Conservation (phyloP, 2,113 vertebrate genomes). For the Bombycilla garrulus region DNA sequence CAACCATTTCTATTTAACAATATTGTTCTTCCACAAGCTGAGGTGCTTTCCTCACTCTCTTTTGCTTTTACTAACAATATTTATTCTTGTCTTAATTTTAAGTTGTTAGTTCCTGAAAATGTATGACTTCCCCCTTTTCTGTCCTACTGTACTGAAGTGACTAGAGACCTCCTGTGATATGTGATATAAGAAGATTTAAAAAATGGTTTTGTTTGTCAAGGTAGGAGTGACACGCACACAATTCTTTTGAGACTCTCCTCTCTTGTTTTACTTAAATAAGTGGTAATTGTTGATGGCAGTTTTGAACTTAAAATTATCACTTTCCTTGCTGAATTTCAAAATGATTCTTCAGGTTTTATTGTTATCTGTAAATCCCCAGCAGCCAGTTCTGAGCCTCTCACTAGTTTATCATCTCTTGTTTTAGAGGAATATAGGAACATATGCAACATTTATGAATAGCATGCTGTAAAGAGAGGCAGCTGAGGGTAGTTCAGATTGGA, state of each 20-base stretch:
- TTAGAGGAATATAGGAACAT: neutral
- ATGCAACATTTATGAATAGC: conserved; percentile 8
- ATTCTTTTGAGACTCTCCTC: conserved; percentile 36
- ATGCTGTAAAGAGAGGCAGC: neutral
- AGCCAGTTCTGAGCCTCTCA: neutral
- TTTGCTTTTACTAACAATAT: conserved; percentile 50
- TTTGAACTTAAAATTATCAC: neutral
- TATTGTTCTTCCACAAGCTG: conserved; percentile 60
- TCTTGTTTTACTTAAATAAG: conserved; percentile 45
- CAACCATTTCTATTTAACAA: conserved; percentile 72
- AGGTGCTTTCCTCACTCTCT: conserved; percentile 41
- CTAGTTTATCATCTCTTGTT: neutral
- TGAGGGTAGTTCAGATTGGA: neutral
- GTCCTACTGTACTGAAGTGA: neutral
- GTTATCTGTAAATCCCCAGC: conserved; percentile 8
- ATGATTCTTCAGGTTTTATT: conserved; percentile 5
- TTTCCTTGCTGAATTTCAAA: neutral
- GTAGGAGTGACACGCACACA: neutral
- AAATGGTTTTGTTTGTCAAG: conserved; percentile 14
- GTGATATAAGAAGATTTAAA: conserved; percentile 53
- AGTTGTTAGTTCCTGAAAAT: conserved; percentile 62
- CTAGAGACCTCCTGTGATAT: conserved; percentile 24
- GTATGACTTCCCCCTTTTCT: neutral
- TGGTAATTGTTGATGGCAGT: conserved; percentile 18
- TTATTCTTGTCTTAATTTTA: conserved; percentile 68